Percentiles rank a stretch among this genome's conserved stretches.
phyloP scores from a whole-genome alignment of 1,140 invertebrate species.

The Leptinotarsa defecta region DNA sequence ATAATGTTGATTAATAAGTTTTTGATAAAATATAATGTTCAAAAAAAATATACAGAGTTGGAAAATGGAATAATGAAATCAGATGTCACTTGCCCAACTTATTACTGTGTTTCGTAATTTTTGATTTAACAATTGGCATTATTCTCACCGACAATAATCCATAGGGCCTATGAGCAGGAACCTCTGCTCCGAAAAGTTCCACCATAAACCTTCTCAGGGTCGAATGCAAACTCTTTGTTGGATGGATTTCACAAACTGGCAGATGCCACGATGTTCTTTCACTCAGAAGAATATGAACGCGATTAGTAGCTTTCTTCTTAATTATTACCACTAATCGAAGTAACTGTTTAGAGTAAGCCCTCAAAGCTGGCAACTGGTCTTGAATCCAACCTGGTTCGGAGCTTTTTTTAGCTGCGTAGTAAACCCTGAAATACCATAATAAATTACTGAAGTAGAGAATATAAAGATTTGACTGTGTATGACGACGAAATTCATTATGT shows the following conservation, averaged over 20 bases:
- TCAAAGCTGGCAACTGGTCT: slow-evolving; percentile 70
- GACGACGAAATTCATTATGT: too few species aligned
- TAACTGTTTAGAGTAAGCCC: slow-evolving; percentile 72
- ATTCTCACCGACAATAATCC: slow-evolving; percentile 70
- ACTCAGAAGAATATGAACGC: slow-evolving; percentile 80
- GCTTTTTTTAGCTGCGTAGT: slow-evolving; percentile 51
- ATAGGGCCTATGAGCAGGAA: slow-evolving; percentile 83
- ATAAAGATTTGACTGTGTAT: too few species aligned
- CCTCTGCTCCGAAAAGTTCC: slow-evolving; percentile 85
- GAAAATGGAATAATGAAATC: too few species aligned
- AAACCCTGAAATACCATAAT: slow-evolving; percentile 39
- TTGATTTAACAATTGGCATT: neutral
- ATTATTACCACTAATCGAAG: slow-evolving; percentile 79
- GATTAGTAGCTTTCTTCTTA: slow-evolving; percentile 82
- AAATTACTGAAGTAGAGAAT: too few species aligned
- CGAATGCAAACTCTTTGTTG: slow-evolving; percentile 81
- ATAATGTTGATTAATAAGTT: neutral
- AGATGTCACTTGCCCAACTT: too few species aligned
- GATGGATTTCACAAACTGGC: slow-evolving; percentile 87
- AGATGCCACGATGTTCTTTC: slow-evolving; percentile 82
- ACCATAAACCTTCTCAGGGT: slow-evolving; percentile 89
- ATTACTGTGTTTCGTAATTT: too few species aligned
- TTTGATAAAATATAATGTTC: too few species aligned
- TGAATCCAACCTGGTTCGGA: slow-evolving; percentile 68
- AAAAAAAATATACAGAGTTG: too few species aligned